Conservation (phyloP, 2,113 vertebrate species). For the Vulpes lagopus region DNA sequence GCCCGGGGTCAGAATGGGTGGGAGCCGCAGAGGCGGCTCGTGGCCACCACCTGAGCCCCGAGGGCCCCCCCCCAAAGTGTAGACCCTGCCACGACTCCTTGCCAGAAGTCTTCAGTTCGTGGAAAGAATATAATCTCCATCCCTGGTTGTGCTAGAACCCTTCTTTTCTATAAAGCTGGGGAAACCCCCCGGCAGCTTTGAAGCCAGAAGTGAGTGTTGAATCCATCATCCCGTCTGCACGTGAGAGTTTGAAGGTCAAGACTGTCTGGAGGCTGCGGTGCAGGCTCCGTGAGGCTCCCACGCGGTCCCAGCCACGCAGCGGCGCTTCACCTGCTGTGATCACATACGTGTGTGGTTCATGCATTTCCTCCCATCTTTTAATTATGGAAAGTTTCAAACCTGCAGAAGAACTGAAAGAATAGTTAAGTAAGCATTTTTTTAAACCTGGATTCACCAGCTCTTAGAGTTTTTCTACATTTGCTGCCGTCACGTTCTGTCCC, state of each 20-base stretch:
- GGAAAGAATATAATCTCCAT: background rate
- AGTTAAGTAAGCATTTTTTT: background rate
- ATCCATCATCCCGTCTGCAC: background rate
- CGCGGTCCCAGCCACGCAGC: background rate
- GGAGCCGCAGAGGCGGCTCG: background rate
- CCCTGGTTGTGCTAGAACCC: background rate
- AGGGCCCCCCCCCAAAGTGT: background rate
- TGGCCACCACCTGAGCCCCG: rapidly evolving
- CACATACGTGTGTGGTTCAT: background rate
- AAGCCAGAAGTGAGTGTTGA: background rate
- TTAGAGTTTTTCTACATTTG: background rate
- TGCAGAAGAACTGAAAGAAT: background rate
- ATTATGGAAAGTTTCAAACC: background rate
- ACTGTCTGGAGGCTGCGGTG: background rate
- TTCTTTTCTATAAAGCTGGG: background rate
- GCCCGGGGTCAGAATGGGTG: background rate
- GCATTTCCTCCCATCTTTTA: background rate
- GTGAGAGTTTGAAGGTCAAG: background rate
- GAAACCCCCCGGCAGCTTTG: background rate
- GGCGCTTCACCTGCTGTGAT: no score
- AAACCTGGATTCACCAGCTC: background rate
- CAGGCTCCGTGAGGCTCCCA: background rate
- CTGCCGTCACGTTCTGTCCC: background rate
- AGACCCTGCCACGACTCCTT: background rate
- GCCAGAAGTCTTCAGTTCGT: background rate